Conservation (phyloP, 2,888 invertebrate species). For the Tridacna gigas region DNA sequence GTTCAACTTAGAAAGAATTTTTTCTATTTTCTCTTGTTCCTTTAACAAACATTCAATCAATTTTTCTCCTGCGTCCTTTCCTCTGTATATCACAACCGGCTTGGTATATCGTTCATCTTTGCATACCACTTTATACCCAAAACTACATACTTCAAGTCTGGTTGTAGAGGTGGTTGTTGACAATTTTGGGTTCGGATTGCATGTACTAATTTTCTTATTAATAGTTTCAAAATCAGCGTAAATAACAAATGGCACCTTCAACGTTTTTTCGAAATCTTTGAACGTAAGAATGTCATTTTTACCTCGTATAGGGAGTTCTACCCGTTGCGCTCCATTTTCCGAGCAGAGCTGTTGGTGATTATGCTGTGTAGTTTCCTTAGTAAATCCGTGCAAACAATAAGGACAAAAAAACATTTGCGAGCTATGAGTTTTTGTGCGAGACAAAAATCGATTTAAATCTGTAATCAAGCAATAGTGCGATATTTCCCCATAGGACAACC, state of each 20-base stretch:
- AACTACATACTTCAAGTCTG: conserved; percentile 36
- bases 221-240: conserved; percentile 50
- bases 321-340: conserved; percentile 38
- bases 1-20: conserved; percentile 35
- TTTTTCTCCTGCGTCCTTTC: conserved; percentile 31
- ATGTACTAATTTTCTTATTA: conserved; percentile 7
- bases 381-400: not conserved
- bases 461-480: conserved; percentile 6
- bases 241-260: conserved; percentile 45
- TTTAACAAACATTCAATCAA: conserved; percentile 39
- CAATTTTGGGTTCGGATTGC: conserved; percentile 8
- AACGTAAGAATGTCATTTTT: too few relatives aligned
- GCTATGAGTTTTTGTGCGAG: not conserved
- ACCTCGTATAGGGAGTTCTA: conserved; percentile 34
- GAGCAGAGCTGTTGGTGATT: conserved; percentile 39
- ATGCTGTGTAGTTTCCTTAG: conserved; percentile 9
- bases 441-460: not conserved
- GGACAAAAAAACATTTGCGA: not conserved
- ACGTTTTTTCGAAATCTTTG: conserved; percentile 20
- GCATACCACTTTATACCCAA: conserved; percentile 48
- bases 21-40: conserved; percentile 41
- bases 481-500: conserved; percentile 21
- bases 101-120: conserved; percentile 44
- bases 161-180: conserved; percentile 10
- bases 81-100: conserved; percentile 43